phyloP scores from a whole-genome alignment of 2,797 vertebrate species.

The Perodicticus potto region DNA sequence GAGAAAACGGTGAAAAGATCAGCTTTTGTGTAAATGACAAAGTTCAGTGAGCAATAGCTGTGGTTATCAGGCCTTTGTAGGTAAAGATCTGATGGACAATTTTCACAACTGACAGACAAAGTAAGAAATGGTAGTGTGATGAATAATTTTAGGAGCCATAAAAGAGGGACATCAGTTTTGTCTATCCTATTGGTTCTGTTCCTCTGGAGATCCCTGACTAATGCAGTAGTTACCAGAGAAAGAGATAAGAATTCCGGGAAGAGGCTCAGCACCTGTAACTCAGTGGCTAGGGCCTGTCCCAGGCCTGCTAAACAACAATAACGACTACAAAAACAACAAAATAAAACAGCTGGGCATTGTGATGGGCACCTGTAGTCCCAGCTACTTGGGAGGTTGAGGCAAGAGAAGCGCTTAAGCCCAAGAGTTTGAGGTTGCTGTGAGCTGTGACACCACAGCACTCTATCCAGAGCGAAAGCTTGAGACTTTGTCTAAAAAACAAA shows the following conservation, averaged over 20 bases:
- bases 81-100: neutral
- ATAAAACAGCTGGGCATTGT: too few relatives aligned
- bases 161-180: neutral
- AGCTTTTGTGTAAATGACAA: neutral
- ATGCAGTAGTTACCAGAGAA: neutral
- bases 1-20: neutral
- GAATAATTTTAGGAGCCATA: neutral
- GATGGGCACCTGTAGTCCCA: too few relatives aligned
- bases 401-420: too few relatives aligned
- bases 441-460: too few relatives aligned
- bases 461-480: too few relatives aligned
- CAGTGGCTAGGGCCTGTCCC: too few relatives aligned
- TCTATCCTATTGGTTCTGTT: neutral
- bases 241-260: neutral
- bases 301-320: too few relatives aligned
- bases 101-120: neutral
- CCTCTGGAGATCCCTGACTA: neutral
- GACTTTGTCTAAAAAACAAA: neutral
- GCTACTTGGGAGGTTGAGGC: too few relatives aligned
- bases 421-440: too few relatives aligned
- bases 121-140: neutral
- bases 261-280: too few relatives aligned
- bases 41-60: neutral
- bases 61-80: neutral
- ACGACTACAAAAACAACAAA: too few relatives aligned